Conservation (phyloP, 2,797 vertebrate genomes). For the Syngnathus rostellatus region DNA sequence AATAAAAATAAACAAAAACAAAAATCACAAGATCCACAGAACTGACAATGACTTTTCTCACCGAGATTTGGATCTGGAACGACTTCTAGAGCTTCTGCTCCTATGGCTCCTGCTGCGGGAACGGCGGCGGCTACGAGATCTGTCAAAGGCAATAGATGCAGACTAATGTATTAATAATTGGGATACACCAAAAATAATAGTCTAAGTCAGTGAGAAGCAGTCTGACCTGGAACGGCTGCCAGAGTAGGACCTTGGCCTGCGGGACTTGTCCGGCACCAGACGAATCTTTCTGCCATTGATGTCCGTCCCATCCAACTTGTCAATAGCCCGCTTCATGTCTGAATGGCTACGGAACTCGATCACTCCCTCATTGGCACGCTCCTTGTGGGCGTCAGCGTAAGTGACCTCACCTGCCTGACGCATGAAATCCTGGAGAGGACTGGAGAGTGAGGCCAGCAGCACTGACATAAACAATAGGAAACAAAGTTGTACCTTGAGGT, state of each 20-base stretch:
- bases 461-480: neutral
- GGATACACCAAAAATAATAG: neutral
- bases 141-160: slow-evolving; percentile 45
- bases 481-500: slow-evolving; percentile 79
- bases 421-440: slow-evolving; percentile 84
- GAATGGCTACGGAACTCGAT: slow-evolving; percentile 92
- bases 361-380: slow-evolving; percentile 91
- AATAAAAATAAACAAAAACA: no score
- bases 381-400: slow-evolving; percentile 93
- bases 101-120: slow-evolving; percentile 77
- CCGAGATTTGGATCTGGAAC: slow-evolving; percentile 81
- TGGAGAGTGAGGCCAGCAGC: neutral
- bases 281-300: slow-evolving; percentile 94
- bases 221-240: slow-evolving; percentile 82
- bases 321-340: slow-evolving; percentile 93
- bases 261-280: slow-evolving; percentile 84
- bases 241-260: slow-evolving; percentile 80
- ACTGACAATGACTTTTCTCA: slow-evolving; percentile 30
- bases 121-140: slow-evolving; percentile 71
- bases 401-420: slow-evolving; percentile 96
- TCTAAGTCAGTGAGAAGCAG: neutral
- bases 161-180: neutral
- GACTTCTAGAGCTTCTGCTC: slow-evolving; percentile 78
- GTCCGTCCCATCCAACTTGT: slow-evolving; percentile 93
- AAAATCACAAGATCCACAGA: neutral